phyloP scores from a whole-genome alignment of 2,888 invertebrate genomes.

The Apotomis betuletana region DNA sequence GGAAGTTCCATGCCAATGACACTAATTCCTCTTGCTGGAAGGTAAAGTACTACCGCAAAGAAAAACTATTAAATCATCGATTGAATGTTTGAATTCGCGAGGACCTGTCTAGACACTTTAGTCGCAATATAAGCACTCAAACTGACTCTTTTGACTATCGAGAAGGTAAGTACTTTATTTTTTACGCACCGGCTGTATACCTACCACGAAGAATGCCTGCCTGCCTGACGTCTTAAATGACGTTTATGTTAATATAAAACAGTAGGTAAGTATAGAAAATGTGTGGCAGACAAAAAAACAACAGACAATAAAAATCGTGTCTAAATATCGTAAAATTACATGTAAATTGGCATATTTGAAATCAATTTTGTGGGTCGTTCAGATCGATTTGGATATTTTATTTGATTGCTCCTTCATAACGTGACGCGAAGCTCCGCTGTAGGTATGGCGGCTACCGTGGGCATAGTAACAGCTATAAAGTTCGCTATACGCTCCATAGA shows the following conservation, averaged over 20 bases:
- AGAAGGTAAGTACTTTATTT: conserved; percentile 27
- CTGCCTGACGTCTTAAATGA: conserved; percentile 37
- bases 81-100: conserved; percentile 23
- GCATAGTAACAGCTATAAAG: conserved; percentile 53
- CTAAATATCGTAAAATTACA: conserved; percentile 57
- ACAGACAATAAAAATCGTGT: conserved; percentile 60
- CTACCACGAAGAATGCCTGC: conserved; percentile 34
- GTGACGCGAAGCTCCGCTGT: conserved; percentile 52
- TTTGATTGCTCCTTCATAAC: conserved; percentile 56
- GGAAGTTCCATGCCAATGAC: neutral
- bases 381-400: conserved; percentile 68
- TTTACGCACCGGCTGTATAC: conserved; percentile 17
- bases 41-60: conserved; percentile 4
- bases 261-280: conserved; percentile 45
- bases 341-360: conserved; percentile 76
- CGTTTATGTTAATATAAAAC: conserved; percentile 44
- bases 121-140: conserved; percentile 26
- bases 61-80: conserved; percentile 12
- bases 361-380: conserved; percentile 66
- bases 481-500: conserved; percentile 42
- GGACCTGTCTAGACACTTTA: conserved; percentile 35
- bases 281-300: conserved; percentile 54
- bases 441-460: conserved; percentile 53
- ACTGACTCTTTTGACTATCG: conserved; percentile 20
- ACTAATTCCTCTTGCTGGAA: neutral